Evolutionary conservation across 2,797 vertebrate genomes (phyloP), one percentile per base, ranked within the genome.

Genomic region (Cephalopachus bancanus): DNA sequence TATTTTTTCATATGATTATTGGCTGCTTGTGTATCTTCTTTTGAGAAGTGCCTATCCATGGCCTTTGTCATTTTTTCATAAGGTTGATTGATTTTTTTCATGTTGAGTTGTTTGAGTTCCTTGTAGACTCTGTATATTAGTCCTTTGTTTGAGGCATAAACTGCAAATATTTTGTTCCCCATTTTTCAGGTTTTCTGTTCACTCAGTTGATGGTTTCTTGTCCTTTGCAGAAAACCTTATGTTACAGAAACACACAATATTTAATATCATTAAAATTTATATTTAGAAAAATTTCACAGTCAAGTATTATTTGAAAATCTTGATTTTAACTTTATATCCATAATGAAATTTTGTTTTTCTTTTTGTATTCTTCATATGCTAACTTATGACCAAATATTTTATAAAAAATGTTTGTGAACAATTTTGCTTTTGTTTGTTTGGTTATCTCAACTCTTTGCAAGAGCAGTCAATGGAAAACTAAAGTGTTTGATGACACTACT

Each of bases 361-460:
- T 55, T 79, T 83, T 53, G 74, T n/a, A 76, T 10, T 60, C 11
- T 95, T 92, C 49, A 10, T 91, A 12, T 26, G 11, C 5, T 51
- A 64, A 59, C 2, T 26, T 71, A 22, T 71, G 2, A 28, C 10
- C 55, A 89, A 75, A 51, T 53, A 78, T 67, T 96, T 92, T 91
- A 20, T 92, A 30, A 92, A 92, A 60, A 7, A 20, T 87, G 92
- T 33, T 26, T 57, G 24, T 24, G 7, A 6, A 22, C 1, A 17
- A 49, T 80, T 28, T 62, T 84, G n/a, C 2, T 53, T 95, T 96
- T 75, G 55, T 72, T 96, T 94, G 20, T 80, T 71, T 20, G n/a
- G 0, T 22, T n/a, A 4, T 28, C 0, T 69, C 81, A 74, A 72
- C 3, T 62, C 72, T 10, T 92, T 84, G 0, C 59, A 60, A 83